These are phyloP conservation scores for Rhingia rostrata DNA, from an alignment of 2,888 invertebrate genomes.

Conservation along the genomic window DNA sequence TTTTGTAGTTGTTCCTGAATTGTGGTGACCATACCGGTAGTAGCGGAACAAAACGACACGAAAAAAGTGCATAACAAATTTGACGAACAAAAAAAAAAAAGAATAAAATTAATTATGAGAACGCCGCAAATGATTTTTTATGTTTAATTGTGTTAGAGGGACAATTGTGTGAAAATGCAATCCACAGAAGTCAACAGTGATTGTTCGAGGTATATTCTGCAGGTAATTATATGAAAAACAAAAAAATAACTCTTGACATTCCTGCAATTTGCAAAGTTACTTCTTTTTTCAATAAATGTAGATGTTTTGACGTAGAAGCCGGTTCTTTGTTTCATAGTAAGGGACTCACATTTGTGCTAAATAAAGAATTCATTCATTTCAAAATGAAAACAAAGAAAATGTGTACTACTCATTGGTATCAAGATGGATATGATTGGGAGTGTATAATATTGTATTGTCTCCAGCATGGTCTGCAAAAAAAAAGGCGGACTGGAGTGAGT, in stretches of 20 bases:
- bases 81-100: conserved; percentile 19
- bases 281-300: neutral
- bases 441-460: too few species aligned
- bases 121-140: conserved; percentile 23
- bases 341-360: too few species aligned
- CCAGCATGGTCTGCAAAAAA: too few species aligned
- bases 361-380: too few species aligned
- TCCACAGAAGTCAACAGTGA: conserved; percentile 58
- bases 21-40: conserved; percentile 40
- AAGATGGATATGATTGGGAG: too few species aligned
- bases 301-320: neutral
- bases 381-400: too few species aligned
- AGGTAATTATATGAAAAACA: conserved; percentile 35
- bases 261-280: neutral
- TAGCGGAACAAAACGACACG: conserved; percentile 12
- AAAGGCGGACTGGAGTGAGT: too few species aligned
- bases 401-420: too few species aligned
- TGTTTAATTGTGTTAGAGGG: conserved; percentile 36
- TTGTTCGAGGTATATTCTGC: conserved; percentile 68
- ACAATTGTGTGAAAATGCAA: conserved; percentile 61
- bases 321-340: too few species aligned
- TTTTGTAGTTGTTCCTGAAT: conserved; percentile 58
- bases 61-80: conserved; percentile 41
- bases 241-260: neutral
- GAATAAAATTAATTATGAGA: conserved; percentile 38